Conservation (phyloP, 2,797 vertebrate genomes). For the Antennarius maculatus region DNA sequence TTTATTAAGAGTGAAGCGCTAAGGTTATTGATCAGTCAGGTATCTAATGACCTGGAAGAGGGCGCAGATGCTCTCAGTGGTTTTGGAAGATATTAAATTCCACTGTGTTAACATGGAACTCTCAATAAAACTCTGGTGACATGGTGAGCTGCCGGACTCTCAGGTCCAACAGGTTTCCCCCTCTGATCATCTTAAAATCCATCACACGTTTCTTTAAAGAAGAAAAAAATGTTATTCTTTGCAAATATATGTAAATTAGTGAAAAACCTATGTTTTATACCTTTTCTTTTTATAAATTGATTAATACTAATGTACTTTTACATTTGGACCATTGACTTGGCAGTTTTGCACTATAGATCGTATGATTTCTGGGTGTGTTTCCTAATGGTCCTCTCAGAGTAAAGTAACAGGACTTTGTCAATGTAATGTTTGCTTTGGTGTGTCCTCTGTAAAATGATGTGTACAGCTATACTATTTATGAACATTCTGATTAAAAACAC, state of each 20-base stretch:
- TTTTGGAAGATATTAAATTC: conserved; percentile 54
- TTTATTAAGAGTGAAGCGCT: conserved; percentile 37
- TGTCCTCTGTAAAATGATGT: conserved; percentile 65
- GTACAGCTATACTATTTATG: conserved; percentile 80
- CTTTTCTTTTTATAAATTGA: conserved; percentile 68
- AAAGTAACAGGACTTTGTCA: conserved; percentile 37
- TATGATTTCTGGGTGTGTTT: conserved; percentile 46
- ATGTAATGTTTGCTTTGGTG: conserved; percentile 52
- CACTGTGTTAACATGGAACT: conserved; percentile 50
- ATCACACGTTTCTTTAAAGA: conserved; percentile 30
- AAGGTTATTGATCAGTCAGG: conserved; percentile 54
- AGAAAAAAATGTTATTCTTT: conserved; percentile 40
- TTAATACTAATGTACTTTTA: conserved; percentile 46
- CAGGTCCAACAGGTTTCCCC: conserved; percentile 50
- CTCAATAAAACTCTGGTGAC: conserved; percentile 34
- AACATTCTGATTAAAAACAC: conserved; percentile 67
- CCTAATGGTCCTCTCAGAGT: conserved; percentile 27
- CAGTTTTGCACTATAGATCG: conserved; percentile 59
- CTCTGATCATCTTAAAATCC: conserved; percentile 28
- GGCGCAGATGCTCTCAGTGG: conserved; percentile 30
- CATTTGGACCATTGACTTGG: conserved; percentile 41
- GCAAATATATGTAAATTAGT: conserved; percentile 57
- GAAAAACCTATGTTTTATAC: conserved; percentile 69
- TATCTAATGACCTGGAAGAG: conserved; percentile 60
- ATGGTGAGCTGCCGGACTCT: conserved; percentile 43